These are phyloP conservation scores for Drosophila guanche DNA, from an alignment of 1,140 invertebrate genomes.

Conservation along the genomic window DNA sequence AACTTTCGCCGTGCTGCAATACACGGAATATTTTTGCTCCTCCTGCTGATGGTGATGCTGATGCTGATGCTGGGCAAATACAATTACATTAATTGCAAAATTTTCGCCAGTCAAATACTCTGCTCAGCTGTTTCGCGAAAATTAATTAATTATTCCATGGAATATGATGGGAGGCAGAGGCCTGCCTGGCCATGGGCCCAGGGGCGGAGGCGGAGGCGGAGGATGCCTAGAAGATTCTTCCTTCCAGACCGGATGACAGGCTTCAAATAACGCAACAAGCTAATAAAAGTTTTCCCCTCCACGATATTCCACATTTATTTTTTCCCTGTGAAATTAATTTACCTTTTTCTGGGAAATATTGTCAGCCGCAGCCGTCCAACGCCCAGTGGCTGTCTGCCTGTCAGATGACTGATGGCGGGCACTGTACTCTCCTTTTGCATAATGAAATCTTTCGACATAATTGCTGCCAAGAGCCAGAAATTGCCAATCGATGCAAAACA, in stretches of 20 bases:
- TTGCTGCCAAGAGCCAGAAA: constrained; percentile 19
- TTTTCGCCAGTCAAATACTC: constrained; percentile 33
- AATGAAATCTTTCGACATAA: constrained; percentile 54
- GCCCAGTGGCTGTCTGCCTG: neutral
- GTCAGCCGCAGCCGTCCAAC: too few species aligned
- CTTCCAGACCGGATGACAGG: constrained; percentile 43
- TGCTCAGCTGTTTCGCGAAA: constrained; percentile 32
- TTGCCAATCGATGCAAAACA: constrained; percentile 43
- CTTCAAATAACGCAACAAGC: constrained; percentile 56
- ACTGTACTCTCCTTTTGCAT: constrained; percentile 7
- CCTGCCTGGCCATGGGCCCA: neutral
- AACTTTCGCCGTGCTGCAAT: neutral
- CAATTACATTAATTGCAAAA: constrained; percentile 64
- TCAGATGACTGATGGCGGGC: too few species aligned
- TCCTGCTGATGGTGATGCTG: neutral
- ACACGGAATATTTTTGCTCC: constrained; percentile 25
- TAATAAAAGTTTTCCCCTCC: constrained; percentile 48
- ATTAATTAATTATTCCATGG: constrained; percentile 71
- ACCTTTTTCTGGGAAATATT: too few species aligned
- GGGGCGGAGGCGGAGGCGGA: neutral
- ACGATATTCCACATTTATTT: neutral
- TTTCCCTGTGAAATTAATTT: constrained; percentile 32
- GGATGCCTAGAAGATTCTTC: neutral
- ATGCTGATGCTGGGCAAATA: constrained; percentile 18
- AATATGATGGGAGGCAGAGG: constrained; percentile 14